Percentiles rank a stretch among this genome's conserved stretches.
phyloP scores from a whole-genome alignment of 2,797 vertebrate genomes.

The Notolepis coatsorum region DNA sequence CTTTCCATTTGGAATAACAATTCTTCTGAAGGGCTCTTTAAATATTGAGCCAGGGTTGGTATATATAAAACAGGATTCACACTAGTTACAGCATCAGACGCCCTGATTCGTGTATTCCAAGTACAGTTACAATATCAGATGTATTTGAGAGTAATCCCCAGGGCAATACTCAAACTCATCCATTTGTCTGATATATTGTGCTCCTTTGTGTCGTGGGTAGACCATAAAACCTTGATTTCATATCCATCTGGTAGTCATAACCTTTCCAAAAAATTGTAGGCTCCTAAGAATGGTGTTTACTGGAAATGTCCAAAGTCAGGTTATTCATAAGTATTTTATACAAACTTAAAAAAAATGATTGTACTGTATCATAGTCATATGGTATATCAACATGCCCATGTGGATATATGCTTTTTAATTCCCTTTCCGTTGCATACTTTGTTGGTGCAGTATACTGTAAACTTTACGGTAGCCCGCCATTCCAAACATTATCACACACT shows the following conservation, averaged over 20 bases:
- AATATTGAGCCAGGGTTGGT: too few species aligned
- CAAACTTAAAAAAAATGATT: neutral
- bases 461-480: neutral
- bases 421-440: neutral
- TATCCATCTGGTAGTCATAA: constrained; percentile 61
- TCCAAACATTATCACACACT: too few species aligned
- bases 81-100: neutral
- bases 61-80: constrained; percentile 9
- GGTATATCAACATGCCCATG: neutral
- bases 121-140: constrained; percentile 28
- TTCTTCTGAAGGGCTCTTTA: neutral
- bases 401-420: neutral
- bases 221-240: constrained; percentile 66
- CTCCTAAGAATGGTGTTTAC: neutral
- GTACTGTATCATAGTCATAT: too few species aligned
- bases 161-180: constrained; percentile 36
- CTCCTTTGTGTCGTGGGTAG: constrained; percentile 31
- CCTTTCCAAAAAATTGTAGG: constrained; percentile 5
- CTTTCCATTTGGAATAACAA: neutral
- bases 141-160: constrained; percentile 23
- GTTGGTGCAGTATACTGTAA: neutral
- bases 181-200: constrained; percentile 38
- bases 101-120: constrained; percentile 4
- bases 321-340: neutral
- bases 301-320: constrained; percentile 8